Percentiles rank a stretch among this genome's conserved stretches.
Evolutionary conservation across 2,888 invertebrate species (phyloP).

Genomic region (Rhingia campestris): DNA sequence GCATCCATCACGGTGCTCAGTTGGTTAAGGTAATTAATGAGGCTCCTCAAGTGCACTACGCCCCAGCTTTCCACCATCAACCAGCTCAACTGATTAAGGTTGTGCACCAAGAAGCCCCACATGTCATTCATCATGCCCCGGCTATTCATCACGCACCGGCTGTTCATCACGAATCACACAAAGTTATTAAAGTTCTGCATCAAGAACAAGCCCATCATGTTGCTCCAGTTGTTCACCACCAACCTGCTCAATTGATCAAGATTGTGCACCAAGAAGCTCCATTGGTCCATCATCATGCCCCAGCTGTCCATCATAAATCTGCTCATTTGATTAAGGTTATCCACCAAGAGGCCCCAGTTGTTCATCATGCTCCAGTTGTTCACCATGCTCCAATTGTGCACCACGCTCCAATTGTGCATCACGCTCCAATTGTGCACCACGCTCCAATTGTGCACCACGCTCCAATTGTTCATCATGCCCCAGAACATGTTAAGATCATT

Average conservation of each 20-base stretch:
- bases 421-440: constrained; percentile 16
- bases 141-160: background rate
- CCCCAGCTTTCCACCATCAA: background rate
- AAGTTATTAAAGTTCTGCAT: constrained; percentile 71
- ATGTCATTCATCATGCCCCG: background rate
- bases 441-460: constrained; percentile 31
- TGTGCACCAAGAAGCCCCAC: constrained; percentile 74
- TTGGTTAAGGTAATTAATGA: constrained; percentile 76
- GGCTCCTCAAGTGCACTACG: background rate
- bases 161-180: background rate
- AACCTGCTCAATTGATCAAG: constrained; percentile 74
- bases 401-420: constrained; percentile 71
- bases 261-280: constrained; percentile 70
- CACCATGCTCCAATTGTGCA: constrained; percentile 27
- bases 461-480: constrained; percentile 41
- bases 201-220: constrained; percentile 72
- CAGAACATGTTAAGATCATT: constrained; percentile 21
- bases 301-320: constrained; percentile 5
- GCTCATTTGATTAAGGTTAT: constrained; percentile 42
- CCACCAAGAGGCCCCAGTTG: constrained; percentile 14
- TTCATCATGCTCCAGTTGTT: constrained; percentile 68
- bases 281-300: constrained; percentile 6
- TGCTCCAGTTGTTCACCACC: constrained; percentile 10
- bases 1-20: constrained; percentile 64
- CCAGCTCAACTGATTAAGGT: constrained; percentile 40